Evolutionary conservation across 2,797 vertebrate genomes (phyloP).

Genomic region (Cirrhinus molitorella): DNA sequence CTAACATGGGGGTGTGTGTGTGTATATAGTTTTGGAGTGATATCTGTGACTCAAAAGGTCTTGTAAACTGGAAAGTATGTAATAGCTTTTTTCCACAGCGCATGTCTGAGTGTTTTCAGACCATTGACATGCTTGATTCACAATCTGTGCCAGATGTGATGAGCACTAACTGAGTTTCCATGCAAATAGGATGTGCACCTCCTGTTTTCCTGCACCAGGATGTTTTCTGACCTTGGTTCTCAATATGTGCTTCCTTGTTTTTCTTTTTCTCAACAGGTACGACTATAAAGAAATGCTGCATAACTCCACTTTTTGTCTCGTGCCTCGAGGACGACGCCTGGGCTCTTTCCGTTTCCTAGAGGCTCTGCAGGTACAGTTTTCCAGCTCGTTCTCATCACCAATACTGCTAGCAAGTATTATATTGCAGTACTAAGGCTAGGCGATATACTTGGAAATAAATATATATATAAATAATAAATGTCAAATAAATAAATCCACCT

Average conservation of each 20-base stretch:
- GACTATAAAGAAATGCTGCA: conserved; percentile 99
- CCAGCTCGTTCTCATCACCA: not conserved
- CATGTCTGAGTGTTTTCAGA: not conserved
- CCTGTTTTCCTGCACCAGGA: conserved; percentile 12
- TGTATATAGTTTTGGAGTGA: not conserved
- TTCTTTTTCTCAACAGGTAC: conserved; percentile 79
- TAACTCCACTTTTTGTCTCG: conserved; percentile 99
- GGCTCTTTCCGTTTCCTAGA: conserved; percentile 99
- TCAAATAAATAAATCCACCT: not conserved
- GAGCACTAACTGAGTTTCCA: not conserved
- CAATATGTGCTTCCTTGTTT: conserved; percentile 1
- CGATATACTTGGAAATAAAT: not conserved
- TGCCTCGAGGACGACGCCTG: conserved; percentile 96
- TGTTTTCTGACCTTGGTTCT: conserved; percentile 8
- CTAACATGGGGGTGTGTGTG: not conserved
- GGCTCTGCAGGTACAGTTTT: conserved; percentile 91
- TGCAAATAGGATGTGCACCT: not conserved
- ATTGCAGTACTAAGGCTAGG: not conserved
- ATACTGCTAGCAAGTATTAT: not conserved
- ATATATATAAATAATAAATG: too few species aligned
- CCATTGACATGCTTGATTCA: not conserved
- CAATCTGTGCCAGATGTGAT: not conserved
- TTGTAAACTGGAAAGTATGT: not conserved
- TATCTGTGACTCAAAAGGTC: not conserved
- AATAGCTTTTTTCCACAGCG: not conserved